A percentile compares a stretch with the other conserved stretches of the same genome.
Evolutionary conservation across 2,797 vertebrate genomes (phyloP).

Genomic region (Tragelaphus oryx): DNA sequence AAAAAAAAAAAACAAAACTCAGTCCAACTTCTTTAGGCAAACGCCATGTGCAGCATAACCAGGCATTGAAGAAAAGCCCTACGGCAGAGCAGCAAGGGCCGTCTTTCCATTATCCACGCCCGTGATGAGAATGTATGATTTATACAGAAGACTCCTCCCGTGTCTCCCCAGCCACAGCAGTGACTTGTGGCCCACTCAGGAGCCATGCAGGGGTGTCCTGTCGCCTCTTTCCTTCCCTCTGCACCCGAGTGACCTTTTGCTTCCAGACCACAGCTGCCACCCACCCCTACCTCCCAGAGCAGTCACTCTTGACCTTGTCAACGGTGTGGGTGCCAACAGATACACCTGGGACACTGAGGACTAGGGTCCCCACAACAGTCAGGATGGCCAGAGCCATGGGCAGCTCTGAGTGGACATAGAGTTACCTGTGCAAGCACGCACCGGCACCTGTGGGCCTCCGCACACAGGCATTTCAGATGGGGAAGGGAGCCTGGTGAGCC

Average conservation of each 20-base stretch:
- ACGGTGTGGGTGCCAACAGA: background rate
- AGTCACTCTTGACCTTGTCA: background rate
- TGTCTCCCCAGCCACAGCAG: background rate
- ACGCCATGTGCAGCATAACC: constrained; percentile 13
- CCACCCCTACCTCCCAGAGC: no score
- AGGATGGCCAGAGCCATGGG: background rate
- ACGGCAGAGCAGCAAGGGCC: background rate
- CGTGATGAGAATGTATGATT: background rate
- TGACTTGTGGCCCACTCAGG: background rate
- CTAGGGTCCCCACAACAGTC: no score
- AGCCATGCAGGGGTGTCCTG: background rate
- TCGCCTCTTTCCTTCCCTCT: background rate
- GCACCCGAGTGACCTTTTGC: background rate
- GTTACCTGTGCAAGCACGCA: background rate
- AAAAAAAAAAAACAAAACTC: background rate
- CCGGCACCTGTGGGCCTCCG: background rate
- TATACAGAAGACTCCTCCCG: background rate
- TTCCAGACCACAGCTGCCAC: background rate
- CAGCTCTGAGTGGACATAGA: background rate
- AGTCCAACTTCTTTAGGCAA: background rate
- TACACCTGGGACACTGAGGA: background rate
- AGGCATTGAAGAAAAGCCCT: background rate
- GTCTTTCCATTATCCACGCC: background rate
- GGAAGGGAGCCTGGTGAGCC: background rate
- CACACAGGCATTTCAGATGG: background rate